A percentile compares a stretch with the other conserved stretches of the same genome.
These are phyloP conservation scores for Toxotes chatareus DNA, from an alignment of 2,113 vertebrate genomes.

Conservation along the genomic window DNA sequence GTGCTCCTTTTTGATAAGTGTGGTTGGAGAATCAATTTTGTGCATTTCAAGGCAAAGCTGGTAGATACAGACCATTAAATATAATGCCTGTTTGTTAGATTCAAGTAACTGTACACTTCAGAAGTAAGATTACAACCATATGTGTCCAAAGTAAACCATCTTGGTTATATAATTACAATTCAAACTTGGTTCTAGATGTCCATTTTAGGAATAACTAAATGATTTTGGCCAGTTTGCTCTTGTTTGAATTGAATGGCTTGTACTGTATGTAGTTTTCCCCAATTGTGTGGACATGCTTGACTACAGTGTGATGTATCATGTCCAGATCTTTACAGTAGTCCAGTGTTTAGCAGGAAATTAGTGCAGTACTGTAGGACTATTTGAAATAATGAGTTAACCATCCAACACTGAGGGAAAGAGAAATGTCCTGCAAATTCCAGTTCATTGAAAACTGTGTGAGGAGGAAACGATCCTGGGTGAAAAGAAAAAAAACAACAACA, in stretches of 20 bases:
- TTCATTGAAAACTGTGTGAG: constrained; percentile 66
- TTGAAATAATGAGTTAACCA: constrained; percentile 60
- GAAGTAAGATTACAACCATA: constrained; percentile 70
- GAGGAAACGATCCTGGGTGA: constrained; percentile 42
- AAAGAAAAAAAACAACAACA: constrained; percentile 6
- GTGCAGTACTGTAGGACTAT: constrained; percentile 76
- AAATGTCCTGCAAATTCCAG: constrained; percentile 60
- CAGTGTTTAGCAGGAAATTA: constrained; percentile 78
- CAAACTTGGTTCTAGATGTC: constrained; percentile 75
- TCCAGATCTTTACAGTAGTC: constrained; percentile 77
- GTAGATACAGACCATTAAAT: constrained; percentile 71
- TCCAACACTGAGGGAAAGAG: constrained; percentile 59
- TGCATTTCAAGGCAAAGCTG: constrained; percentile 74
- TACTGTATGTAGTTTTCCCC: constrained; percentile 78
- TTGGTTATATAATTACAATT: constrained; percentile 72
- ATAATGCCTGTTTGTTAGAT: constrained; percentile 79
- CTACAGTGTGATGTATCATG: constrained; percentile 75
- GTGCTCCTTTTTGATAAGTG: constrained; percentile 82
- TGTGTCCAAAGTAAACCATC: constrained; percentile 80
- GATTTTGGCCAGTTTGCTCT: constrained; percentile 81
- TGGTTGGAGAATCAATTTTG: constrained; percentile 77
- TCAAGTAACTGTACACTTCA: constrained; percentile 76
- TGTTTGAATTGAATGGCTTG: constrained; percentile 80
- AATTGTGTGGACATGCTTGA: constrained; percentile 75
- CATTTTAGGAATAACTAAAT: constrained; percentile 73